phyloP scores from a whole-genome alignment of 1,140 invertebrate genomes.

The Archivesica marissinica region DNA sequence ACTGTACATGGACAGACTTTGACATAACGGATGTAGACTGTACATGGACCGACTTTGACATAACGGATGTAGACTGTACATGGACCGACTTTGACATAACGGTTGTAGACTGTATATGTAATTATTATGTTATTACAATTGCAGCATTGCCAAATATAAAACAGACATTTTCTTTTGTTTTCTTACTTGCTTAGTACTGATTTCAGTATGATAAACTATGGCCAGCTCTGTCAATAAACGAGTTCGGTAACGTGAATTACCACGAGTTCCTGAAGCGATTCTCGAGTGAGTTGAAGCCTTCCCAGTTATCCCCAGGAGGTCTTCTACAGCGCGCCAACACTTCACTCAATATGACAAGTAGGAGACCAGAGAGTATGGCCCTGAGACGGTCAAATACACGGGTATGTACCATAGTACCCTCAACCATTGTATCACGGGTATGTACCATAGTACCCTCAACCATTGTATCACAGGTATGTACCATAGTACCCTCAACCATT shows the following conservation, averaged over 20 bases:
- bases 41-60: no score
- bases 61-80: no score
- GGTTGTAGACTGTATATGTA: not conserved
- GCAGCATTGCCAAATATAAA: not conserved
- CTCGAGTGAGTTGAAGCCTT: constrained; percentile 53
- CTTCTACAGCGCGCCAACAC: constrained; percentile 68
- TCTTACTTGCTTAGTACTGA: not conserved
- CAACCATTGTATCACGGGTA: no score
- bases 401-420: no score
- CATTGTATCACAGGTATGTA: no score
- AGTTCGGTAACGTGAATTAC: constrained; percentile 80
- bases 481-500: no score
- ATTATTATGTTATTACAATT: not conserved
- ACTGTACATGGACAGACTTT: no score
- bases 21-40: no score
- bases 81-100: no score
- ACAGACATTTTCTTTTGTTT: not conserved
- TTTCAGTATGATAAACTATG: constrained; percentile 81
- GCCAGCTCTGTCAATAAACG: constrained; percentile 74
- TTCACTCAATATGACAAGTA: constrained; percentile 39
- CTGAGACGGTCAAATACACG: constrained; percentile 50
- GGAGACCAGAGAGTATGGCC: constrained; percentile 49
- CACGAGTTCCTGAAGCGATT: constrained; percentile 76
- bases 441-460: no score
- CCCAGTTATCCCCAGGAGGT: constrained; percentile 32